These are phyloP conservation scores for Rhingia campestris DNA, from an alignment of 2,888 invertebrate genomes.

Conservation along the genomic window DNA sequence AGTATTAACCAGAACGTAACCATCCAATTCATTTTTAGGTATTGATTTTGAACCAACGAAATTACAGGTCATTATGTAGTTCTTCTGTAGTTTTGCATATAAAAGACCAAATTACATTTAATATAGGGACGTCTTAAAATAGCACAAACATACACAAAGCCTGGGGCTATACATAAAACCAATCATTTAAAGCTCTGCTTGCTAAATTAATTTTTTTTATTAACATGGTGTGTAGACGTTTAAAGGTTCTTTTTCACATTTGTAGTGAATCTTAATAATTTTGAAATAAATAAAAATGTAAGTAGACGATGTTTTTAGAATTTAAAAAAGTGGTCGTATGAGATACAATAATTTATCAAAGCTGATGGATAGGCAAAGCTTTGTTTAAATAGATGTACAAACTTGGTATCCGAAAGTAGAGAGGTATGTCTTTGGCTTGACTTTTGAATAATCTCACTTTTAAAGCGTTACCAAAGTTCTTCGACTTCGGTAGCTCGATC, in stretches of 20 bases:
- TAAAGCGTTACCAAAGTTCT: no score
- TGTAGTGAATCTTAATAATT: conserved; percentile 8
- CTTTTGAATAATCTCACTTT: no score
- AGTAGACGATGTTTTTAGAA: neutral
- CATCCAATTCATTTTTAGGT: conserved; percentile 45
- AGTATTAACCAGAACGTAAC: conserved; percentile 57
- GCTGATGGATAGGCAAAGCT: no score
- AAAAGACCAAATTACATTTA: conserved; percentile 59
- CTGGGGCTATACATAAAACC: conserved; percentile 12
- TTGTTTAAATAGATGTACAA: no score
- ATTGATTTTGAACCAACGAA: conserved; percentile 54
- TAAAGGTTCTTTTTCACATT: conserved; percentile 20
- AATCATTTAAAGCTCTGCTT: conserved; percentile 79
- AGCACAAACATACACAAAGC: conserved; percentile 32
- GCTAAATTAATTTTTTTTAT: conserved; percentile 78
- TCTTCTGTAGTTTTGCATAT: conserved; percentile 31
- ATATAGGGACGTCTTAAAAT: conserved; percentile 24
- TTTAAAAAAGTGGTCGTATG: neutral
- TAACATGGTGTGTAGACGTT: conserved; percentile 8
- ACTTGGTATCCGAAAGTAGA: no score
- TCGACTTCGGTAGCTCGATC: no score
- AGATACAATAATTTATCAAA: neutral
- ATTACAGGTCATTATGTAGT: conserved; percentile 40
- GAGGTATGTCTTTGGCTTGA: no score
- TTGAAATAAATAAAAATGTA: neutral